These are phyloP conservation scores for Nixonia krombeini DNA, from an alignment of 1,140 invertebrate species.

Conservation along the genomic window DNA sequence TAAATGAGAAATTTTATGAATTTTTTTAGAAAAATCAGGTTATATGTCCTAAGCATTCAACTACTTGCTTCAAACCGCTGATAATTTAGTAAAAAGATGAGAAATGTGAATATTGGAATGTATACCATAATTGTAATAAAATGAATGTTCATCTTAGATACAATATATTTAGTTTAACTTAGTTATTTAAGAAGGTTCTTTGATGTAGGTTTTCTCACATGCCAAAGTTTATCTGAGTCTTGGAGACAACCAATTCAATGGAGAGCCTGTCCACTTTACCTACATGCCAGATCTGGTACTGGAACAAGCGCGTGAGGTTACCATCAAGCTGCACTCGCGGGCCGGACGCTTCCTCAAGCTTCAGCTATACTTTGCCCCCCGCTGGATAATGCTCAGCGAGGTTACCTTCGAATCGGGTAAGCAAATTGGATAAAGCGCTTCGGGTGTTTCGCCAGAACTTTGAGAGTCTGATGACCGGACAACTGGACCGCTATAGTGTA, in stretches of 20 bases:
- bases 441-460: slow-evolving; percentile 34
- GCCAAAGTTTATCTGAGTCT: slow-evolving; percentile 82
- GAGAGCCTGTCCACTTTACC: slow-evolving; percentile 78
- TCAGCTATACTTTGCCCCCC: slow-evolving; percentile 86
- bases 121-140: too few relatives aligned
- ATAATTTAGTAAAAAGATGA: too few relatives aligned
- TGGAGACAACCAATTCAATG: slow-evolving; percentile 77
- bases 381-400: slow-evolving; percentile 92
- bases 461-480: slow-evolving; percentile 16
- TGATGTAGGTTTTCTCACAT: slow-evolving; percentile 77
- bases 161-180: too few relatives aligned
- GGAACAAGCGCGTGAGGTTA: slow-evolving; percentile 87
- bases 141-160: too few relatives aligned
- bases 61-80: too few relatives aligned
- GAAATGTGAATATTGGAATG: too few relatives aligned
- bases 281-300: slow-evolving; percentile 86
- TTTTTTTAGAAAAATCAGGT: too few relatives aligned
- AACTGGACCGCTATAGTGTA: slow-evolving; percentile 25
- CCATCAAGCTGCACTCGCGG: slow-evolving; percentile 84
- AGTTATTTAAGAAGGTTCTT: too few relatives aligned
- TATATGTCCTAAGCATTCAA: too few relatives aligned
- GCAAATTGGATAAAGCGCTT: slow-evolving; percentile 48
- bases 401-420: slow-evolving; percentile 85
- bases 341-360: slow-evolving; percentile 84
- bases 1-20: too few relatives aligned